Evolutionary conservation across 2,113 vertebrate genomes (phyloP), one percentile per base, ranked within the genome.

Genomic region (Girardinichthys multiradiatus): DNA sequence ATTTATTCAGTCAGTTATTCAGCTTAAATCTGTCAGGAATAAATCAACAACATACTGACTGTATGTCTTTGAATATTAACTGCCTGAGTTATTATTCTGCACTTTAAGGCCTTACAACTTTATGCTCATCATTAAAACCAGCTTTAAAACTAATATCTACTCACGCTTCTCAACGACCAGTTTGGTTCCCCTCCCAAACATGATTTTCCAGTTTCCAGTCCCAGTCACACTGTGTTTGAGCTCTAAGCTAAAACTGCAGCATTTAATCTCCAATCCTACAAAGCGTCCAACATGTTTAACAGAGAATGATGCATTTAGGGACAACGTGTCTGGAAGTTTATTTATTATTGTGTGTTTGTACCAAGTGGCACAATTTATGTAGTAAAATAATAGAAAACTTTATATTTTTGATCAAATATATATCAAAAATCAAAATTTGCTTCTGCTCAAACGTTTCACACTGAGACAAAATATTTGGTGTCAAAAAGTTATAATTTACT

Each of bases 141-240:
- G 6, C 15, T 7, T 74, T 61, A 27, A 37, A 0, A 37, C 5
- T 14, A 6, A 75, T 19, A 1, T 64, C 0, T 37, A 83, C 80
- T 86, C 74, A 83, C 80, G 67, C 48, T 64, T 35, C 33, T 86
- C 30, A 45, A 86, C 42, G 0, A 28, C 72, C n/a, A 92, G 24
- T 62, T 74, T 89, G 63, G 73, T 82, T 39, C 86, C 86, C 2
- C 62, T 24, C 45, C 85, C 91, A 1, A 91, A 91, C 11, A 66
- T 3, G 1, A 86, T 5, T 71, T 64, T 87, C 27, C 19, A 12
- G 68, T 21, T 65, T 72, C 76, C 76, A 1, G 31, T 57, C 10
- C 30, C 69, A 82, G 79, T 81, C 72, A 74, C 85, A 84, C 78
- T 79, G 28, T 68, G 57, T 54, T 57, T 29, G 1, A 19, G 13